Base-by-base conservation (phyloP, 2,113 vertebrate genomes). In the Paratilapia polleni region DNA sequence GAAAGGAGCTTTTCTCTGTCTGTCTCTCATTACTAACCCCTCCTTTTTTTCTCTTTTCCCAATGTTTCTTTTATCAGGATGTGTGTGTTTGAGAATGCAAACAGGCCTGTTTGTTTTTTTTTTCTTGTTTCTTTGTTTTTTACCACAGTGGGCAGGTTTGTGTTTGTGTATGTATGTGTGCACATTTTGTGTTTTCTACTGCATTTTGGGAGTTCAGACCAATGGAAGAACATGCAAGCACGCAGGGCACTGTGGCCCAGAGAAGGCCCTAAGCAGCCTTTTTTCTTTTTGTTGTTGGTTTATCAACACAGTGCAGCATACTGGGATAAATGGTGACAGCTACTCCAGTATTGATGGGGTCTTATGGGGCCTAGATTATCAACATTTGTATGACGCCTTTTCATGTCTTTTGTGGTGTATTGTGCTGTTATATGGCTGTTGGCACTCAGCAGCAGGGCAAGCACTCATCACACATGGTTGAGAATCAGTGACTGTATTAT, bases 401-500 rank as follows among this genome's bases (percentile, higher is more conserved):
- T 87, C 57, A 82, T 88, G 84, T 68, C 88, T 63, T 91, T 89
- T 90, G 62, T 88, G 80, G 80, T 38, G 73, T 28, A 70, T 83
- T 83, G 87, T 75, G 77, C 77, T n/a, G 66, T 85, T 74, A 56
- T 75, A 56, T 75, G 83, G 90, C 87, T 59, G 60, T 81, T 78
- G 88, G 91, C 92, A 81, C 85, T 57, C 78, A 88, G 86, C 84
- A 56, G 85, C 63, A 52, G 66, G 77, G 82, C 49, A 43, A 36
- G 64, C 87, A 36, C 88, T 87, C 88, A 82, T 88, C 89, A 80
- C 87, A 87, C 81, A 62, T 61, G 17, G 66, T 38, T 66, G 85
- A 87, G 89, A 91, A 86, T 83, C 89, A 77, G 77, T 74, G 82
- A 87, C 88, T 89, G 90, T 80, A 84, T 90, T 85, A 88, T 89